phyloP scores from a whole-genome alignment of 2,888 invertebrate genomes.

The Charanyca ferruginea region DNA sequence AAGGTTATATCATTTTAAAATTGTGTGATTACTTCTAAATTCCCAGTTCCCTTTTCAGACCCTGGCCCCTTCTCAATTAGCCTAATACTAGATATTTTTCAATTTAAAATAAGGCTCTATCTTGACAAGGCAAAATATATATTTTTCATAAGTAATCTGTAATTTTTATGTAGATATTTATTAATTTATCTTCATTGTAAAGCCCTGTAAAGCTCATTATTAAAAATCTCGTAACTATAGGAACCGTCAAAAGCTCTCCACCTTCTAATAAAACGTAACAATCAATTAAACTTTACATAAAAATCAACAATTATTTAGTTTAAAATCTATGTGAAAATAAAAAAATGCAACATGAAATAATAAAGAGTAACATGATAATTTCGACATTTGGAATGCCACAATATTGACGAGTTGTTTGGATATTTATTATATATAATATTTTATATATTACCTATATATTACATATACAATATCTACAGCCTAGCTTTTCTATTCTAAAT shows the following conservation, averaged over 20 bases:
- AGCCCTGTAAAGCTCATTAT: constrained; percentile 71
- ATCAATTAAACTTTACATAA: constrained; percentile 81
- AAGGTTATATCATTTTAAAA: constrained; percentile 66
- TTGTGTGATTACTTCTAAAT: constrained; percentile 61
- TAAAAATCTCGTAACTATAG: constrained; percentile 74
- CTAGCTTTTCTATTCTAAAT: constrained; percentile 87
- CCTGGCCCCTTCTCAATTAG: constrained; percentile 84
- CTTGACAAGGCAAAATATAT: constrained; percentile 81
- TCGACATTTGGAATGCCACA: constrained; percentile 78
- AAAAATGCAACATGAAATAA: constrained; percentile 72
- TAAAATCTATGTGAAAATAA: constrained; percentile 72
- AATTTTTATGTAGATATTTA: constrained; percentile 59
- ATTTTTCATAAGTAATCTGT: constrained; percentile 70
- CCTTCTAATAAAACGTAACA: constrained; percentile 80
- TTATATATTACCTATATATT: constrained; percentile 80
- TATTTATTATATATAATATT: constrained; percentile 69
- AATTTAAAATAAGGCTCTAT: constrained; percentile 82
- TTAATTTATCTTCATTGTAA: constrained; percentile 61
- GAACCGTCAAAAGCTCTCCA: constrained; percentile 79
- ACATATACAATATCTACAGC: constrained; percentile 83
- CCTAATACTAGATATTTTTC: constrained; percentile 78
- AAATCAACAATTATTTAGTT: constrained; percentile 77
- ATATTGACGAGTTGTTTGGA: constrained; percentile 75
- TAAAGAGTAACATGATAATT: constrained; percentile 68
- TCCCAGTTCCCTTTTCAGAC: constrained; percentile 70